Evolutionary conservation across 1,140 invertebrate genomes (phyloP).

Genomic region (Portunus trituberculatus): DNA sequence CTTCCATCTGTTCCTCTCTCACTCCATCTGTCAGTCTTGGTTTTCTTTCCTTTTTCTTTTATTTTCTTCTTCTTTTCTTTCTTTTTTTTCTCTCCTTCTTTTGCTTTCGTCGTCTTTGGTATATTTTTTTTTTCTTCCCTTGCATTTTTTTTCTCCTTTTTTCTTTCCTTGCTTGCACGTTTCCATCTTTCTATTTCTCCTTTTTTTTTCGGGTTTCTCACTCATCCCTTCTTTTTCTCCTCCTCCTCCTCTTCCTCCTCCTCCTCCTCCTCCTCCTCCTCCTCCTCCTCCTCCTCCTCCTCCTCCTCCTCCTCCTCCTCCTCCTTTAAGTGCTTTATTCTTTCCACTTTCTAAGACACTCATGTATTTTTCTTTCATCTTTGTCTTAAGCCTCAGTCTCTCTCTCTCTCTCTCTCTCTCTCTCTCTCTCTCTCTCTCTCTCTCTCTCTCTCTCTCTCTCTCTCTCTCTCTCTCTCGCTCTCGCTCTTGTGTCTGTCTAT

Average conservation of each 20-base stretch:
- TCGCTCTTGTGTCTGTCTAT: no score
- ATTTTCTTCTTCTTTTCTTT: not conserved
- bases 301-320: constrained; percentile 16
- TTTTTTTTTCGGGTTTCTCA: not conserved
- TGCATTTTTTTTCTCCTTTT: not conserved
- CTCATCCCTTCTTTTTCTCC: not conserved
- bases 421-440: no score
- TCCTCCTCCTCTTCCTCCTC: no score
- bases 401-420: no score
- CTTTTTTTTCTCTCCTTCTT: not conserved
- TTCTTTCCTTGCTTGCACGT: not conserved
- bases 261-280: not conserved
- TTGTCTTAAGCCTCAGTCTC: not conserved
- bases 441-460: no score
- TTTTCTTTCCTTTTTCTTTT: not conserved
- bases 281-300: not conserved
- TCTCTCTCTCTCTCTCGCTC: no score
- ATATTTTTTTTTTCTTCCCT: not conserved
- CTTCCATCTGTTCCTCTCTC: constrained; percentile 7
- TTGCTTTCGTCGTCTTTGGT: not conserved
- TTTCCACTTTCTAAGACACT: not conserved
- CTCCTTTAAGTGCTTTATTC: not conserved
- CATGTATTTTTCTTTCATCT: not conserved
- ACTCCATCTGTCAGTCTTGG: not conserved
- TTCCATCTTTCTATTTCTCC: no score